These are phyloP conservation scores for Synergus umbraculus DNA, from an alignment of 2,888 invertebrate genomes.

Conservation along the genomic window DNA sequence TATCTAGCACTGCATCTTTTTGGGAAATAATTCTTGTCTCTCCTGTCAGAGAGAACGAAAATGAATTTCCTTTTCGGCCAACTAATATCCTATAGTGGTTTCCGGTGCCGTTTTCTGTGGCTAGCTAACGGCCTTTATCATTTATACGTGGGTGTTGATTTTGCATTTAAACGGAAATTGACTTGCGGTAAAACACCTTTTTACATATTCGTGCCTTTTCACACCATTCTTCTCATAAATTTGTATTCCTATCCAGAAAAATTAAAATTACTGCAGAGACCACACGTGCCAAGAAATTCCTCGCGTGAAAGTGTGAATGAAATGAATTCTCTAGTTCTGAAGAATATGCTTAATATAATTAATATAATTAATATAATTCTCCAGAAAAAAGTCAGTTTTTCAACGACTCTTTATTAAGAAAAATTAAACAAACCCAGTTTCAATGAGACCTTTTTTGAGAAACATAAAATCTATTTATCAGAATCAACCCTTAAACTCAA, in stretches of 20 bases:
- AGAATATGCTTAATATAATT: too few relatives aligned
- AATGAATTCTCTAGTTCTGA: background rate
- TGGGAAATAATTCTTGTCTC: constrained; percentile 42
- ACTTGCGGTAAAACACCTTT: background rate
- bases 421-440: background rate
- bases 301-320: background rate
- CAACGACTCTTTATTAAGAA: background rate
- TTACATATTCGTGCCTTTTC: background rate
- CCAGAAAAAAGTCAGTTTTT: too few relatives aligned
- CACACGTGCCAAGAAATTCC: background rate
- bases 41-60: background rate
- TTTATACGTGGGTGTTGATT: background rate
- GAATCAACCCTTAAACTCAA: background rate
- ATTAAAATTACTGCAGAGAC: background rate
- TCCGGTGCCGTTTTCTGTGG: background rate
- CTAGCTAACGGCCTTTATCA: background rate
- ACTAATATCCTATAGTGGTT: constrained; percentile 7
- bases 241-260: background rate
- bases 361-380: too few relatives aligned
- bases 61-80: background rate
- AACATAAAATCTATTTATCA: background rate
- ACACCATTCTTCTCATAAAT: background rate
- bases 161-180: constrained; percentile 4
- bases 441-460: background rate
- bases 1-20: constrained; percentile 37